Percentiles rank a stretch among this genome's conserved stretches.
These are phyloP conservation scores for Oscheius sp. DNA, from an alignment of 2,888 invertebrate genomes.

Conservation along the genomic window DNA sequence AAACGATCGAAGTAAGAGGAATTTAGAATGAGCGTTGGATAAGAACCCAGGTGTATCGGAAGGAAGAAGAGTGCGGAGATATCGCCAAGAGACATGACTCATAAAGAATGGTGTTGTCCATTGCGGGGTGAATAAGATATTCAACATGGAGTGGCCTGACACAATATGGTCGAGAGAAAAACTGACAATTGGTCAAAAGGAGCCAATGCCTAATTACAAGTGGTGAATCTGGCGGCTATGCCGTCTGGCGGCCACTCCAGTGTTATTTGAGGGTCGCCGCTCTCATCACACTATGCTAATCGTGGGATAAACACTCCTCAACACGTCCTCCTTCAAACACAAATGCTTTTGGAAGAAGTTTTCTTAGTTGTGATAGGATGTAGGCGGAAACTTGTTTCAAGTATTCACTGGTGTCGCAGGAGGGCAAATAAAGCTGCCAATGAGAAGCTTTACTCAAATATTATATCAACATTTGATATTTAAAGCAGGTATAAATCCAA, in stretches of 20 bases:
- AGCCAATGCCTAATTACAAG: background rate
- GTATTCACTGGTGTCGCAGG: too few relatives aligned
- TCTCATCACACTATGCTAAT: constrained; percentile 28
- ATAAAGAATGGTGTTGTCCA: background rate
- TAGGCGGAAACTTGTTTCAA: too few relatives aligned
- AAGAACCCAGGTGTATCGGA: too few relatives aligned
- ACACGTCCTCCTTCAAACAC: background rate
- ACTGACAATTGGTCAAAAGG: background rate
- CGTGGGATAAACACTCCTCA: constrained; percentile 23
- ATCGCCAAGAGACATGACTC: background rate
- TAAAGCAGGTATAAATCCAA: too few relatives aligned
- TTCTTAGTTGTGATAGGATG: too few relatives aligned
- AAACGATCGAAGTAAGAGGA: background rate
- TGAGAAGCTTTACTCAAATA: too few relatives aligned
- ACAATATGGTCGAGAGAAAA: background rate
- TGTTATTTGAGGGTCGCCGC: constrained; percentile 30
- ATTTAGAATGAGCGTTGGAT: too few relatives aligned
- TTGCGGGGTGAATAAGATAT: constrained; percentile 1
- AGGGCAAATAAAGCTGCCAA: too few relatives aligned
- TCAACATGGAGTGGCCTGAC: background rate
- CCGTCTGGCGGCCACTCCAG: constrained; percentile 24
- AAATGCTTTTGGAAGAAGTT: too few relatives aligned
- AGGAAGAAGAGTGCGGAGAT: too few relatives aligned
- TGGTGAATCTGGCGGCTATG: constrained; percentile 11
- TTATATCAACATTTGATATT: too few relatives aligned